Percentiles rank a stretch among this genome's conserved stretches.
Evolutionary conservation across 1,140 invertebrate species (phyloP).

Genomic region (Galendromus occidentalis): DNA sequence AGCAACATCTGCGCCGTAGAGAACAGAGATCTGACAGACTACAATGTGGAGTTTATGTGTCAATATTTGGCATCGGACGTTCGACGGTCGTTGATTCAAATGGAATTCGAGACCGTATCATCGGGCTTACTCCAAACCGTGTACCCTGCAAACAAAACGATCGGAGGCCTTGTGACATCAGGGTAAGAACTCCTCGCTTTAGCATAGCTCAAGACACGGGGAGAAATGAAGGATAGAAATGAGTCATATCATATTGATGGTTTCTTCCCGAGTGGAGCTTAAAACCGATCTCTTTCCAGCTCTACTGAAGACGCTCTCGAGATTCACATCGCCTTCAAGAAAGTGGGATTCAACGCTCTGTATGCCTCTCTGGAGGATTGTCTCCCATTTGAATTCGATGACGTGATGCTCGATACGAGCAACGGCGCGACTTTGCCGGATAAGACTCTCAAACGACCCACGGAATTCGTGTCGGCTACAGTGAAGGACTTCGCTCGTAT

Average conservation of each 20-base stretch:
- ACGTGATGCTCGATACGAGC: not conserved
- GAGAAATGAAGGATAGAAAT: no score
- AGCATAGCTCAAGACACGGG: no score
- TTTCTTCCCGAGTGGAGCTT: no score
- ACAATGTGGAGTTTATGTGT: not conserved
- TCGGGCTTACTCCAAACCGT: not conserved
- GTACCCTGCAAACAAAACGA: not conserved
- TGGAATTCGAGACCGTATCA: not conserved
- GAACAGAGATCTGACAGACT: not conserved
- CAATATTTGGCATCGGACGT: conserved; percentile 1
- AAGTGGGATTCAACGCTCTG: not conserved
- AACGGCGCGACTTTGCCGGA: not conserved
- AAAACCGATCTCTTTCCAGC: not conserved
- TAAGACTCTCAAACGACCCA: not conserved
- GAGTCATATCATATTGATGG: no score
- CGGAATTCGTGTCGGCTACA: not conserved
- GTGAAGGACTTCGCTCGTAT: not conserved
- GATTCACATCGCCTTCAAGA: not conserved
- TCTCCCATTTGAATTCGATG: not conserved
- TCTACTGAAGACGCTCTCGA: not conserved
- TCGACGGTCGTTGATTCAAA: not conserved
- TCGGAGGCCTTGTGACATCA: not conserved
- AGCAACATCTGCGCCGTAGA: not conserved
- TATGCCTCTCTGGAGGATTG: not conserved
- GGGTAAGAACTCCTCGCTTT: not conserved